phyloP scores from a whole-genome alignment of 1,140 invertebrate genomes.

The Caerostris extrusa region DNA sequence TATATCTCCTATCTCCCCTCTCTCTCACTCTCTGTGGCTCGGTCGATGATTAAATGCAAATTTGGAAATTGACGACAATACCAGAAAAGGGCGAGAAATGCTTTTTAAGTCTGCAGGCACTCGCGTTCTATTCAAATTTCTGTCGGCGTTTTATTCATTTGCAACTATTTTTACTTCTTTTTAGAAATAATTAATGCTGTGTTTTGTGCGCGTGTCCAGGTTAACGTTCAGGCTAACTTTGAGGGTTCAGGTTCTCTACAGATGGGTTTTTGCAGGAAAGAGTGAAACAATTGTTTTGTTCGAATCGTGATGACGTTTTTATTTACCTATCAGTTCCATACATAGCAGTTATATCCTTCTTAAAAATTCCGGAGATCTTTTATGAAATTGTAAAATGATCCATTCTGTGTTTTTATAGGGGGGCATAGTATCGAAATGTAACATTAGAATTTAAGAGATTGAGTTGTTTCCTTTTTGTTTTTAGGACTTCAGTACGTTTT shows the following conservation, averaged over 20 bases:
- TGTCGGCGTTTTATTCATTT: neutral
- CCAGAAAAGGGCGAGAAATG: neutral
- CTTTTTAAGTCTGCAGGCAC: neutral
- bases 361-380: neutral
- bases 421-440: neutral
- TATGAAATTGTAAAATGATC: neutral
- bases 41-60: conserved; percentile 39
- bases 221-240: neutral
- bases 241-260: neutral
- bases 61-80: conserved; percentile 39
- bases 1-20: neutral
- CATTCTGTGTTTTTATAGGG: too few relatives aligned
- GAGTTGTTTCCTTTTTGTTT: too few relatives aligned
- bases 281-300: neutral
- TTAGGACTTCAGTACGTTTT: too few relatives aligned
- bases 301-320: too few relatives aligned
- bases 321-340: neutral
- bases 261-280: neutral
- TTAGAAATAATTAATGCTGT: neutral
- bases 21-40: neutral
- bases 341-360: neutral
- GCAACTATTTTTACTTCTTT: neutral
- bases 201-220: neutral
- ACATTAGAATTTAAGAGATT: neutral
- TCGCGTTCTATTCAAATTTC: neutral